Evolutionary conservation across 2,113 vertebrate genomes (phyloP).

Genomic region (Coreoperca whiteheadi): DNA sequence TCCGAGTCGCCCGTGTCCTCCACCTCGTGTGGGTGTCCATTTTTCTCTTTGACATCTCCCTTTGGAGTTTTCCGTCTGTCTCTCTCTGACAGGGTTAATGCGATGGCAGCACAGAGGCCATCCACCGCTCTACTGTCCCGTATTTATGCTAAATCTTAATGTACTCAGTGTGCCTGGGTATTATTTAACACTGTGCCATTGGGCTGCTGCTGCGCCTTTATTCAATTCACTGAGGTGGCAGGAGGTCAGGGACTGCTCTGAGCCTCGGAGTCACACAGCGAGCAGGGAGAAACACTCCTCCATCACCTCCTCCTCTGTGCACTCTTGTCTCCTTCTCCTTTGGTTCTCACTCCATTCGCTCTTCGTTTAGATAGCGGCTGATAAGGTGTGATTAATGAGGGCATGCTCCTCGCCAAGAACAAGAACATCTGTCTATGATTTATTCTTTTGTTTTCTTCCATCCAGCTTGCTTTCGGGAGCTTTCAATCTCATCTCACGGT

Average conservation of each 20-base stretch:
- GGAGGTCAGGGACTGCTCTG: slow-evolving; percentile 53
- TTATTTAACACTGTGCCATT: slow-evolving; percentile 72
- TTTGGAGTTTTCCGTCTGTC: slow-evolving; percentile 47
- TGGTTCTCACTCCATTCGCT: slow-evolving; percentile 50
- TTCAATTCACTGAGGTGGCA: slow-evolving; percentile 62
- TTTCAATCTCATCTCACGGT: neutral
- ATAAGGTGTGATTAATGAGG: slow-evolving; percentile 92
- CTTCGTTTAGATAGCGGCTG: slow-evolving; percentile 84
- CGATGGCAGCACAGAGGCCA: slow-evolving; percentile 56
- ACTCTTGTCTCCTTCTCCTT: slow-evolving; percentile 53
- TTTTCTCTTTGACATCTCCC: slow-evolving; percentile 46
- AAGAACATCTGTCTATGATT: slow-evolving; percentile 89
- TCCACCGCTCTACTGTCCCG: slow-evolving; percentile 39
- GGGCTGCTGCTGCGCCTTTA: slow-evolving; percentile 64
- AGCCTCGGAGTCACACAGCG: slow-evolving; percentile 36
- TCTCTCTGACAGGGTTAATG: slow-evolving; percentile 76
- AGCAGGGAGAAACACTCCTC: slow-evolving; percentile 31
- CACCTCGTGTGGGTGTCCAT: slow-evolving; percentile 3
- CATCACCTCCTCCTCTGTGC: slow-evolving; percentile 28
- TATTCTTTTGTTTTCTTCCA: slow-evolving; percentile 85
- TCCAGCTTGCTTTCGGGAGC: neutral
- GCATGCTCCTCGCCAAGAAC: slow-evolving; percentile 80
- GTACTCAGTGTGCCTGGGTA: slow-evolving; percentile 61
- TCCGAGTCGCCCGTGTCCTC: neutral
- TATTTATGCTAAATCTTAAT: slow-evolving; percentile 77